phyloP scores from a whole-genome alignment of 2,113 vertebrate genomes.

The Maccullochella peelii region DNA sequence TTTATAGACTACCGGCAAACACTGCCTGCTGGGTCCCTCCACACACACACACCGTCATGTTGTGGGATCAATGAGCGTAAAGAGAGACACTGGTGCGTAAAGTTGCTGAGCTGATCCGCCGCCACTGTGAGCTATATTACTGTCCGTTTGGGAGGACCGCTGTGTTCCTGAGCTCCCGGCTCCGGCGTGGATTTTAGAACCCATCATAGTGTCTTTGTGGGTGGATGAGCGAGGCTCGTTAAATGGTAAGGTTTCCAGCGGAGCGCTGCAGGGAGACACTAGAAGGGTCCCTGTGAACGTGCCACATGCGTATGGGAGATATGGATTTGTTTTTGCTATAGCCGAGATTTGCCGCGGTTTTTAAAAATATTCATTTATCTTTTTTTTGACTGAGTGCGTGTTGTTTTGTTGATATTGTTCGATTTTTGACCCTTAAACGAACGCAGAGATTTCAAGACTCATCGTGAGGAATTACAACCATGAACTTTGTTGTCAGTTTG shows the following conservation, averaged over 20 bases:
- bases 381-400: neutral
- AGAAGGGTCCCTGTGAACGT: slow-evolving; percentile 53
- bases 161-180: slow-evolving; percentile 8
- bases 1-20: slow-evolving; percentile 23
- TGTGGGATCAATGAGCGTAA: slow-evolving; percentile 27
- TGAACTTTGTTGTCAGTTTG: slow-evolving; percentile 84
- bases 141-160: slow-evolving; percentile 14
- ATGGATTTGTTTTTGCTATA: slow-evolving; percentile 76
- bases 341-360: slow-evolving; percentile 50
- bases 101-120: slow-evolving; percentile 49
- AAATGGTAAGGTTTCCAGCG: slow-evolving; percentile 38
- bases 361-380: slow-evolving; percentile 13
- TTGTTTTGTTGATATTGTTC: neutral
- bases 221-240: slow-evolving; percentile 40
- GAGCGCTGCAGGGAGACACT: slow-evolving; percentile 33
- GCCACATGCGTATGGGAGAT: slow-evolving; percentile 49
- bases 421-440: slow-evolving; percentile 23
- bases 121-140: neutral
- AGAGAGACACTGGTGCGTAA: slow-evolving; percentile 48
- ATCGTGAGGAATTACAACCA: slow-evolving; percentile 79
- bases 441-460: slow-evolving; percentile 49
- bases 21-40: neutral
- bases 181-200: slow-evolving; percentile 53
- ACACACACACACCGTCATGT: neutral
- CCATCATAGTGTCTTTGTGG: slow-evolving; percentile 50